Evolutionary conservation across 2,888 invertebrate genomes (phyloP), one percentile per base, ranked within the genome.

Genomic region (Hofmannophila pseudospretella): DNA sequence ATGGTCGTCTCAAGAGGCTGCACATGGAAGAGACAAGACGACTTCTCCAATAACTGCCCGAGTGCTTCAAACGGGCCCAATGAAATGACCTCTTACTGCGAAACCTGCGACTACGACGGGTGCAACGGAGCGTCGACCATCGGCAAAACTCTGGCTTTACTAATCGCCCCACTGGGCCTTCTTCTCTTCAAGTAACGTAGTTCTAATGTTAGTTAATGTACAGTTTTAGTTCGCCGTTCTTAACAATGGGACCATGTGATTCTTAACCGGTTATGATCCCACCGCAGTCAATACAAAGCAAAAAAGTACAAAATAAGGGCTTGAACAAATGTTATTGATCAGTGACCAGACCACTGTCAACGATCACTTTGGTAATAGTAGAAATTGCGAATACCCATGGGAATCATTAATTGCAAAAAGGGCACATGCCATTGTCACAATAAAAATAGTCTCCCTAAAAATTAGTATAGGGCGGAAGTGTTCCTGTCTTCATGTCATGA

Each of bases 101-200:
- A 89, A 59, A 91, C 91, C 38, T 93, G 93, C 62, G 90, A 91
- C 38, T 88, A 88, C 19, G 92, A 93, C 48, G 89, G 90, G 2
- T 93, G 93, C 77, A 93, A 93, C 56, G 81, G 88, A 1, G 90
- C 89, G 2, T 65, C 81, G 2, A 66, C 84, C 7, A 54, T 88
- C 30, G 78, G 78, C 46, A 81, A 74, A 38, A 82, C 87, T 8
- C 38, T 82, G 14, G 78, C 88, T 1, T 51, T 88, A 12, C 52
- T 88, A 20, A 43, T 77, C 10, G 81, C 82, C 2, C 82, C 87
- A 3, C 52, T 86, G 2, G 67, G 67, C 12, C 51, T 84, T 16
- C 47, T 85, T 2, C 67, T 85, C 31, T 84, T 84, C 55, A 85
- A 85, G 70, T 86, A 78, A 70, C 13, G n/a, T 23, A 23, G 23